phyloP scores from a whole-genome alignment of 2,888 invertebrate genomes.

The Oscheius onirici region DNA sequence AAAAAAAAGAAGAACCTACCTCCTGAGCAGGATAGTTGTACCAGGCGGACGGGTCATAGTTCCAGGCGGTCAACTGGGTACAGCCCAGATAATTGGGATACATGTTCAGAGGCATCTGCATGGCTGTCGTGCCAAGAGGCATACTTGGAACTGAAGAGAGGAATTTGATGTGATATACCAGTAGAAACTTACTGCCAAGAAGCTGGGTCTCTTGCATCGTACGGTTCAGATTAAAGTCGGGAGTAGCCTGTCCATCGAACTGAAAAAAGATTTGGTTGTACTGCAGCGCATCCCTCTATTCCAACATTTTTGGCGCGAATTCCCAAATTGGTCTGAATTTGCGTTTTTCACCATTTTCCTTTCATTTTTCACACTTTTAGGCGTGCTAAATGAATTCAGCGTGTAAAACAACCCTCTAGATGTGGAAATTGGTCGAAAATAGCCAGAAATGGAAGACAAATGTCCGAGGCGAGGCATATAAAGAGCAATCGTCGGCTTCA shows the following conservation, averaged over 20 bases:
- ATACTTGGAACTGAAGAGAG: neutral
- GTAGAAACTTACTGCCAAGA: conserved; percentile 1
- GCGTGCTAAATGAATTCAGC: too few relatives aligned
- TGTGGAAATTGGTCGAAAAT: too few relatives aligned
- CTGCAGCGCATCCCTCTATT: too few relatives aligned
- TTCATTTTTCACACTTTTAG: too few relatives aligned
- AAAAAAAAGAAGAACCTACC: neutral
- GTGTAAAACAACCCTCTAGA: too few relatives aligned
- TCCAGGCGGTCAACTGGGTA: conserved; percentile 13
- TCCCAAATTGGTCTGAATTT: too few relatives aligned
- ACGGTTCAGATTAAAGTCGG: neutral
- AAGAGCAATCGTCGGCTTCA: too few relatives aligned
- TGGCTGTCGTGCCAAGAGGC: neutral
- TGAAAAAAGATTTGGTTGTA: neutral
- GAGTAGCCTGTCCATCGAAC: conserved; percentile 9
- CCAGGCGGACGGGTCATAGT: conserved; percentile 14
- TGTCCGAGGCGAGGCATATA: too few relatives aligned
- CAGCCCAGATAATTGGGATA: conserved; percentile 6
- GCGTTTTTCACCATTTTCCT: too few relatives aligned
- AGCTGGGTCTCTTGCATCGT: neutral
- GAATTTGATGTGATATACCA: neutral
- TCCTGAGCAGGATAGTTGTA: conserved; percentile 10
- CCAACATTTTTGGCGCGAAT: too few relatives aligned
- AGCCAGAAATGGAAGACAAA: too few relatives aligned
- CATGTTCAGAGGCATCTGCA: neutral